These are phyloP conservation scores for Amorpha juglandis DNA, from an alignment of 2,888 invertebrate species.

Conservation along the genomic window DNA sequence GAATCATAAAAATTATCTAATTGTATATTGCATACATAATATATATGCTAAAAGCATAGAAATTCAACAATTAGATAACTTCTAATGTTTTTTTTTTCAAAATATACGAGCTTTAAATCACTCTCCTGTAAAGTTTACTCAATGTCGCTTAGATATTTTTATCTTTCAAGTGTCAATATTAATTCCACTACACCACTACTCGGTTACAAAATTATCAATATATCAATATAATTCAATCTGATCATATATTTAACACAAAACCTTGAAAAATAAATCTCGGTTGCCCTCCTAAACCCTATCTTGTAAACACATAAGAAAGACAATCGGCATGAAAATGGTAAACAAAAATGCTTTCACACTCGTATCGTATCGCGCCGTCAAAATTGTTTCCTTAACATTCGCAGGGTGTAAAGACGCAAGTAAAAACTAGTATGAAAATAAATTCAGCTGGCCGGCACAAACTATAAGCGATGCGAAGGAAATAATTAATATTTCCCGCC, in stretches of 20 bases:
- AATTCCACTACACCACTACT: too few relatives aligned
- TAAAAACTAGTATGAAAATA: conserved; percentile 63
- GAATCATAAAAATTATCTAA: too few relatives aligned
- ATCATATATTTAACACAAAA: not conserved
- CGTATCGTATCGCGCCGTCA: conserved; percentile 48
- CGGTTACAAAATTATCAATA: too few relatives aligned
- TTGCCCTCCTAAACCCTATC: conserved; percentile 9
- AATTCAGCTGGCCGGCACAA: conserved; percentile 46
- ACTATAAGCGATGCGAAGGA: conserved; percentile 35
- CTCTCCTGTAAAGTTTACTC: too few relatives aligned
- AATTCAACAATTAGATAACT: too few relatives aligned
- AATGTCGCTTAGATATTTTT: too few relatives aligned
- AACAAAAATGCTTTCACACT: conserved; percentile 25
- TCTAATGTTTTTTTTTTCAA: too few relatives aligned
- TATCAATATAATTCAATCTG: too few relatives aligned
- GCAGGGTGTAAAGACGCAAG: conserved; percentile 60
- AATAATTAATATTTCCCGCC: conserved; percentile 42
- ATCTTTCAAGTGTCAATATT: too few relatives aligned
- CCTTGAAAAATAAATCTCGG: not conserved
- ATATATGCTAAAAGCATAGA: too few relatives aligned
- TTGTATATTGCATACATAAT: too few relatives aligned
- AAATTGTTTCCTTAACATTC: conserved; percentile 64
- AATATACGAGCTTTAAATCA: too few relatives aligned
- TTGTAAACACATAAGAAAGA: not conserved
- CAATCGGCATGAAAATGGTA: conserved; percentile 8